Evolutionary conservation across 1,140 invertebrate genomes (phyloP).

Genomic region (Zaprionus ghesquierei): DNA sequence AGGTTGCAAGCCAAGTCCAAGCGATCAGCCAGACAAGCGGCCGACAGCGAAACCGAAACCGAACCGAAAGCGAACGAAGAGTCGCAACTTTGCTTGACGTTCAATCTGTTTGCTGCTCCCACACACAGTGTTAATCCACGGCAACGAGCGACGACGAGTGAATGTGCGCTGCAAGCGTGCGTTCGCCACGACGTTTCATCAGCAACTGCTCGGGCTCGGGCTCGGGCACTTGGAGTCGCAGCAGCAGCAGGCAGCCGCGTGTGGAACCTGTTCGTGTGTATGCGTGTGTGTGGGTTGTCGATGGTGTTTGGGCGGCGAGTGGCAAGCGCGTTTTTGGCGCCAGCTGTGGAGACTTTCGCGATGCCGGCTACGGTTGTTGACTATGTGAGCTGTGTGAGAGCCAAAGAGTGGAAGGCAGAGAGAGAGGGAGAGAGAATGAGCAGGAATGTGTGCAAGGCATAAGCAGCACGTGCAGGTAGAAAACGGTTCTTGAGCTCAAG

Average conservation of each 20-base stretch:
- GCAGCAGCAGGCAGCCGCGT: conserved; percentile 30
- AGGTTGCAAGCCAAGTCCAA: conserved; percentile 41
- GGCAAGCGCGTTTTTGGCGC: conserved; percentile 57
- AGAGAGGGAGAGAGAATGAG: conserved; percentile 4
- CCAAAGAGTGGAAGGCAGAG: not conserved
- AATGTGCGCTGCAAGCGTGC: conserved; percentile 47
- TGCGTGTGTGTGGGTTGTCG: conserved; percentile 45
- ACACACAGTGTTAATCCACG: not conserved
- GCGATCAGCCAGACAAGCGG: conserved; percentile 38
- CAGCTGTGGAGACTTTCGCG: conserved; percentile 58
- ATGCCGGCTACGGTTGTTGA: conserved; percentile 44
- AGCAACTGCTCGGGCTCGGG: conserved; percentile 55
- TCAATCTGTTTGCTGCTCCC: not conserved
- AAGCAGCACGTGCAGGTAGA: not conserved
- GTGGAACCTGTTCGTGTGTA: conserved; percentile 38
- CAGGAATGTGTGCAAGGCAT: not conserved
- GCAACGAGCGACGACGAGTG: not conserved
- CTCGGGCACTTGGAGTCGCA: conserved; percentile 38
- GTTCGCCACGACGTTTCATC: conserved; percentile 58
- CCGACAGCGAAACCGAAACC: conserved; percentile 19
- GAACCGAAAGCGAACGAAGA: conserved; percentile 23
- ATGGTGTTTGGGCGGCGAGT: conserved; percentile 27
- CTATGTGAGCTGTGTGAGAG: conserved; percentile 2
- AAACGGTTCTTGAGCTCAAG: not conserved
- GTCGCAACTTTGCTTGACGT: not conserved